phyloP scores from a whole-genome alignment of 1,140 invertebrate species.

The Caenorhabditis briggsae region DNA sequence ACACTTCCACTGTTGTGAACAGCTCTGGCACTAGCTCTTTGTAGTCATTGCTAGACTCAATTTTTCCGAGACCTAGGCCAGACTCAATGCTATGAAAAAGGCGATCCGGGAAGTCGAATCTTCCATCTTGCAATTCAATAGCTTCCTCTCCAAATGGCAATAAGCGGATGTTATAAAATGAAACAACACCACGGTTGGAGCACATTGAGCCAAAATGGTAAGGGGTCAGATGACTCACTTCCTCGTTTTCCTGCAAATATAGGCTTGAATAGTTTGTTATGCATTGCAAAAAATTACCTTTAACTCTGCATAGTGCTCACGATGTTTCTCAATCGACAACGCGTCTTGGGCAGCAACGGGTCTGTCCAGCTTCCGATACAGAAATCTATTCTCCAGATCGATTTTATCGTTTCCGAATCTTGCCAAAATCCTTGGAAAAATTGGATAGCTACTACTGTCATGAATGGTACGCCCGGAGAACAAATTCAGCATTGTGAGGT shows the following conservation, averaged over 20 bases:
- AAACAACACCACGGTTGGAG: slow-evolving; percentile 41
- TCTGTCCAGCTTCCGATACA: slow-evolving; percentile 9
- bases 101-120: slow-evolving; percentile 36
- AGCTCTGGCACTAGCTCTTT: slow-evolving; percentile 37
- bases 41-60: slow-evolving; percentile 34
- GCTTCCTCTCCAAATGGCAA: slow-evolving; percentile 41
- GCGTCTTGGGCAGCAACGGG: slow-evolving; percentile 7
- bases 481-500: slow-evolving; percentile 2
- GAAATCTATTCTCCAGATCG: neutral
- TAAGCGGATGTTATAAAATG: slow-evolving; percentile 15
- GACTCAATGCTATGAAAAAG: slow-evolving; percentile 33
- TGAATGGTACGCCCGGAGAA: neutral
- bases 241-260: neutral
- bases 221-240: neutral
- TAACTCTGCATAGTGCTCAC: slow-evolving; percentile 21
- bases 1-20: slow-evolving; percentile 25
- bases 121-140: slow-evolving; percentile 1
- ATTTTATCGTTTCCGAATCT: slow-evolving; percentile 1
- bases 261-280: too few species aligned
- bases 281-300: neutral
- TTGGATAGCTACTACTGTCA: slow-evolving; percentile 34
- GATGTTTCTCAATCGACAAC: slow-evolving; percentile 12
- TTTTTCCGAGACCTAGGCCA: slow-evolving; percentile 18
- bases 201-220: slow-evolving; percentile 42
- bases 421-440: slow-evolving; percentile 22